Percentiles rank a stretch among this genome's conserved stretches.
Conservation (phyloP, 2,797 vertebrate genomes). For the Notolabrus celidotus region DNA sequence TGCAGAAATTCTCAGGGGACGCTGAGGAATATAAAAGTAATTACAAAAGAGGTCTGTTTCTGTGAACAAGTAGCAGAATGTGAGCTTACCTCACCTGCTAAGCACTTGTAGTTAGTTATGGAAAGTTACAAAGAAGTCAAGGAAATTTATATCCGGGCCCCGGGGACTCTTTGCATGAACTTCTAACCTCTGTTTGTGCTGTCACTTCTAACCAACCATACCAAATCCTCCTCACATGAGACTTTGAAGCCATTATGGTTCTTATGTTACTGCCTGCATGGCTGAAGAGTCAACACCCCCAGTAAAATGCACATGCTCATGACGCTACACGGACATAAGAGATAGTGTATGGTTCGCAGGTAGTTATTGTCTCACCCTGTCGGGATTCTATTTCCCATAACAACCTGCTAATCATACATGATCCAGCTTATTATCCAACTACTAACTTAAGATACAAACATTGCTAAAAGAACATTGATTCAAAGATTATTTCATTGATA, state of each 20-base stretch:
- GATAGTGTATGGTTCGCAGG: no score
- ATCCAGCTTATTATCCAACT: no score
- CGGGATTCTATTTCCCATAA: no score
- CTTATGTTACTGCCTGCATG: conserved; percentile 17
- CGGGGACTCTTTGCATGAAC: conserved; percentile 30
- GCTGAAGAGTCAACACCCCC: background rate
- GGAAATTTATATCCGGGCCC: conserved; percentile 20
- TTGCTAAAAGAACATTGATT: no score
- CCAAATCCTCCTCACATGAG: conserved; percentile 26
- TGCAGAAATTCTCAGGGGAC: conserved; percentile 32
- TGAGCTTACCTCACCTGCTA: conserved; percentile 26
- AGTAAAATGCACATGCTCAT: no score
- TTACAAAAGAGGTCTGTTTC: conserved; percentile 25
- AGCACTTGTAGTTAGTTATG: conserved; percentile 16
- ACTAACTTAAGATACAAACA: no score
- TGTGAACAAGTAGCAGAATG: background rate
- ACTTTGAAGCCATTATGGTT: conserved; percentile 27
- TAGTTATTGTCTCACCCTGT: no score
- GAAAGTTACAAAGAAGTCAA: conserved; percentile 33
- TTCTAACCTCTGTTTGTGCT: conserved; percentile 10
- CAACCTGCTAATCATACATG: no score
- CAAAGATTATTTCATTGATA: no score
- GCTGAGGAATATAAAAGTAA: conserved; percentile 13
- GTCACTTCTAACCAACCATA: conserved; percentile 29
- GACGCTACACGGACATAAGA: no score